Evolutionary conservation across 2,113 vertebrate species (phyloP), one percentile per base, ranked within the genome.

Genomic region (Colistium nudipinnis): DNA sequence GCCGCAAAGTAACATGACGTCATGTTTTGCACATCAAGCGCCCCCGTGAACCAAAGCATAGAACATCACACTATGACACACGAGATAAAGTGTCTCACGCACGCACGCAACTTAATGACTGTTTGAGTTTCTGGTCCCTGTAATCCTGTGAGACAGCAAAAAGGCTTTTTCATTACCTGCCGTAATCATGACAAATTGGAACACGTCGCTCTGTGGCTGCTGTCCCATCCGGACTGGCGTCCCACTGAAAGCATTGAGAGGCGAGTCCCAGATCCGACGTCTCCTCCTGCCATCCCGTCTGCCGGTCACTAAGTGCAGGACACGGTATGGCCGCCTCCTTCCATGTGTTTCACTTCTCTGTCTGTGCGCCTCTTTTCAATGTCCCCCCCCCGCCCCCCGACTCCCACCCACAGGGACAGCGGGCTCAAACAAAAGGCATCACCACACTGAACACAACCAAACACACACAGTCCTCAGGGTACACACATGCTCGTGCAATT

Each of bases 351-450:
- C 41, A 8, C 41, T 43, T 62, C 69, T 76, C 54, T 30, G 44
- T 69, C 62, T 45, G 61, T 36, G 57, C 53, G 19, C 62, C 71
- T 71, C 78, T 86, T 84, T 87, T 91, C 47, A 82, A 60, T 47
- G 48, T 53, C 63, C 59, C 70, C 45, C 70, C 45, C 6, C 59
- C 61, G 35, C 70, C 76, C 59, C 47, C 51, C 41, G 28, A 71
- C 74, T 70, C 83, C 76, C 80, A 78, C 24, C 80, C 79, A 78
- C 78, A 62, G 54, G 62, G 56, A 59, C 57, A 57, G 69, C 54
- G 71, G 56, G 74, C 41, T 70, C 78, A 64, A 76, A 89, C 85
- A 89, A 91, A 84, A 88, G 84, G 51, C 81, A 75, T 49, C 56
- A 47, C 20, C 30, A 3, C 63, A n/a, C 43, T n/a, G 39, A 27